Conservation (phyloP, 37 sponge, comb jelly and placozoan genomes). For the Agelas oroides region DNA sequence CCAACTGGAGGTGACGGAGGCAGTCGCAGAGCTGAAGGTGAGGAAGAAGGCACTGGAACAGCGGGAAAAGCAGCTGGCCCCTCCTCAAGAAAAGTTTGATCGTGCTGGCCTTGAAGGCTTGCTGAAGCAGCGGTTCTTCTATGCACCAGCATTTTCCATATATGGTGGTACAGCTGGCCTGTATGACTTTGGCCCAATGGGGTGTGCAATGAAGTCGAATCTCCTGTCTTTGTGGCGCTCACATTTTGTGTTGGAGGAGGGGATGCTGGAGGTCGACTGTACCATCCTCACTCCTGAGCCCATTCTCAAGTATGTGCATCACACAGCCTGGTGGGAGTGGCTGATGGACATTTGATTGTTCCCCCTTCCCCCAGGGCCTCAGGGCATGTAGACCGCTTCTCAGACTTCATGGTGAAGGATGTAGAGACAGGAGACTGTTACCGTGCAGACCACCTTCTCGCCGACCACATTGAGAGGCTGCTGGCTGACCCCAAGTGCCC, state of each 20-base stretch:
- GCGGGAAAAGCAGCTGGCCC: conserved; percentile 72
- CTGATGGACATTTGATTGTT: too few species aligned
- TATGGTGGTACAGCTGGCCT: conserved; percentile 97
- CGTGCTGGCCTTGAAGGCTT: conserved; percentile 82
- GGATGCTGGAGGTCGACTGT: conserved; percentile 91
- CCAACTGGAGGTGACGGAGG: conserved; percentile 69
- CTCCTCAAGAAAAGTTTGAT: conserved; percentile 73
- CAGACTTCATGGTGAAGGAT: conserved; percentile 98
- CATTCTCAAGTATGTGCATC: conserved; percentile 74
- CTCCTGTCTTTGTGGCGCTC: conserved; percentile 88
- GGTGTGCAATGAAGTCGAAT: conserved; percentile 95
- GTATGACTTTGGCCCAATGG: conserved; percentile 97
- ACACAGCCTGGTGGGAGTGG: too few species aligned
- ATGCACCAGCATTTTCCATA: conserved; percentile 85
- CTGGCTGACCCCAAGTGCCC: conserved; percentile 69
- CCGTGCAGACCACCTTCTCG: conserved; percentile 95
- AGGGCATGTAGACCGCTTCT: conserved; percentile 94
- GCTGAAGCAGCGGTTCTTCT: conserved; percentile 92
- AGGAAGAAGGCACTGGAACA: conserved; percentile 85
- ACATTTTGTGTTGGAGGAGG: conserved; percentile 96
- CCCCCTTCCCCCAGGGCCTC: conserved; percentile 62
- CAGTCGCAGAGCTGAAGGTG: conserved; percentile 79
- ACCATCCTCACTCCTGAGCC: conserved; percentile 87
- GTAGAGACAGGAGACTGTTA: conserved; percentile 90
- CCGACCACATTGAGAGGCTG: conserved; percentile 73